Evolutionary conservation across 2,797 vertebrate species (phyloP), one percentile per base, ranked within the genome.

Genomic region (Coreius guichenoti): DNA sequence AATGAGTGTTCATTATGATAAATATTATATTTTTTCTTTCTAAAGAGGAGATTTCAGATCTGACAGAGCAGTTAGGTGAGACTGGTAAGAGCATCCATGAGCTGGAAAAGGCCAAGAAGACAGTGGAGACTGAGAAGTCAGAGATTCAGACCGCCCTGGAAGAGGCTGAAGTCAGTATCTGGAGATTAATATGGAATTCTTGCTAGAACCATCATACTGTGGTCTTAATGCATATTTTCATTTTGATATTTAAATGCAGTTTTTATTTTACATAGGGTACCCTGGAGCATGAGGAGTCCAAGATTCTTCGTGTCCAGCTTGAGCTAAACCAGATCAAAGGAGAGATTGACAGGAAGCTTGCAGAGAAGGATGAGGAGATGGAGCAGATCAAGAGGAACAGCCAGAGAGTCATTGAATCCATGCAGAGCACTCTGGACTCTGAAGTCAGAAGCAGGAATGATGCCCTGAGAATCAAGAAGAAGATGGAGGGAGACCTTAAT

Each of bases 301-400:
- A 97, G 93, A 96, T 97, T 82, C 90, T 97, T 72, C 92, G 92
- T 49, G 91, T 96, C 73, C 96, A 97, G 81, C 92, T 98, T 83
- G 97, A 97, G 89, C 90, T 98, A 75, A 97, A 92, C 89, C 96
- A 97, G 88, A 86, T 96, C 33, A 98, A 97, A 87, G 94, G 95
- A 77, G 96, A 97, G 81, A 90, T 97, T 45, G 96, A 97, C 82
- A 95, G 94, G 88, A 97, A 95, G 89, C 87, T 95, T 65, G 92
- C 95, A 12, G 97, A 97, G 90, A 98, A 97, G 89, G 96, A 97
- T 33, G 96, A 98, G 85, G 97, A 98, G 92, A 96, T 96, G 1
- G 95, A 97, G n/a, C 96, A 97, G 91, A 92, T 97, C 73, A 97
- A 97, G 92, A 96, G 95, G 85, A 97, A 96, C 89, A 95, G 94